Conservation (phyloP, 1,140 invertebrate genomes). For the Acyrthosiphon pisum region DNA sequence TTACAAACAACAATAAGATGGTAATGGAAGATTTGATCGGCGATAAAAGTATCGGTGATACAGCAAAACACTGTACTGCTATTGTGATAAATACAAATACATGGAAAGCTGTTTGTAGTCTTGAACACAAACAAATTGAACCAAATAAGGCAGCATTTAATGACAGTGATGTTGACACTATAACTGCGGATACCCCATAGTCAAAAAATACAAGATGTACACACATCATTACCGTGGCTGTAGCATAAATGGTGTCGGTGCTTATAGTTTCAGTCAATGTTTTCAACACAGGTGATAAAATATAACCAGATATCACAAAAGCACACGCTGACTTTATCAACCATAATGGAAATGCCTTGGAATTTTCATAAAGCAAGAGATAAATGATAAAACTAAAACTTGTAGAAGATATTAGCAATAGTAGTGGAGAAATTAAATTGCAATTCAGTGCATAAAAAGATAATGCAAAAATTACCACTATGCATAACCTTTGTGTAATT, state of each 20-base stretch:
- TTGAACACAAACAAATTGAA: constrained; percentile 91
- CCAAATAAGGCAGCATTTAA: constrained; percentile 92
- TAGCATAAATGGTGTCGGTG: constrained; percentile 95
- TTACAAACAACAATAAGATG: constrained; percentile 64
- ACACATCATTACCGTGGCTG: constrained; percentile 85
- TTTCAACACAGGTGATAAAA: constrained; percentile 89
- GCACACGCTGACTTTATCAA: constrained; percentile 73
- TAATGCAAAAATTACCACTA: constrained; percentile 78
- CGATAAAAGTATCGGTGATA: constrained; percentile 82
- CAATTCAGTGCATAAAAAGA: constrained; percentile 78
- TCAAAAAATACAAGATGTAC: constrained; percentile 90
- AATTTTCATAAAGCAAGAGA: constrained; percentile 64
- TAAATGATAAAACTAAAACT: constrained; percentile 69
- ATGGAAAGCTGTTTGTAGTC: constrained; percentile 81
- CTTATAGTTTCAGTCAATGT: constrained; percentile 94
- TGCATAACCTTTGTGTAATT: constrained; percentile 77
- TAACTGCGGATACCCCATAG: constrained; percentile 83
- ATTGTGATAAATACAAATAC: constrained; percentile 88
- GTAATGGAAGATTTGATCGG: constrained; percentile 60
- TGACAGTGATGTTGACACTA: constrained; percentile 82
- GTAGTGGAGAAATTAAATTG: constrained; percentile 70
- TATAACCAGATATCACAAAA: constrained; percentile 83
- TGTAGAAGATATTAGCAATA: constrained; percentile 68
- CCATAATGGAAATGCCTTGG: constrained; percentile 64
- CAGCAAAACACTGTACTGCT: constrained; percentile 85